Evolutionary conservation across 2,113 vertebrate species (phyloP).

Genomic region (Archocentrus centrarchus): DNA sequence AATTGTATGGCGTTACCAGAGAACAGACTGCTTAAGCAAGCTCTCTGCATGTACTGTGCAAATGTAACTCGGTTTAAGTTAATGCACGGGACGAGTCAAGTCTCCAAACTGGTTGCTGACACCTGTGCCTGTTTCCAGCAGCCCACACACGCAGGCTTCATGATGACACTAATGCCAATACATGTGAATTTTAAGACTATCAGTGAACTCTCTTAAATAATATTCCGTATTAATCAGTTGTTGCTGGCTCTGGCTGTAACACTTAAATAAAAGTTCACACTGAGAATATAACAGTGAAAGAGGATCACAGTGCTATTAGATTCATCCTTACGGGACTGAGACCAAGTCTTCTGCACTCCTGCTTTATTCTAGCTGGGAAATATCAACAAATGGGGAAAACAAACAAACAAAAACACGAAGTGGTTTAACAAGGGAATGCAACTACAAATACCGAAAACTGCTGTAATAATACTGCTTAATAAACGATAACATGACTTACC

Average conservation of each 20-base stretch:
- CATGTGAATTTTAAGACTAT: neutral
- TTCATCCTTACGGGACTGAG: neutral
- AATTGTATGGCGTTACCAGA: neutral
- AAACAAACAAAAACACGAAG: accelerated
- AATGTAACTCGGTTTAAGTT: neutral
- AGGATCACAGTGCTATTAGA: neutral
- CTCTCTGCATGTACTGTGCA: no score
- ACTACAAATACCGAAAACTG: neutral
- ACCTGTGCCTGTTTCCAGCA: neutral
- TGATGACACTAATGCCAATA: neutral
- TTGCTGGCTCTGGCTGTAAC: neutral
- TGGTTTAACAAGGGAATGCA: neutral
- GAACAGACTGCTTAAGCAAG: neutral
- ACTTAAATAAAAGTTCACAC: neutral
- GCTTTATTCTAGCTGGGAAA: neutral
- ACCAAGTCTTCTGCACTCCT: neutral
- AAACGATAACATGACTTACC: conserved; percentile 81
- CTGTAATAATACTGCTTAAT: neutral
- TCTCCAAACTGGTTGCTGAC: neutral
- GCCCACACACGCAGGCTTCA: neutral
- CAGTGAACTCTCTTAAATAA: neutral
- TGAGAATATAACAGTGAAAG: neutral
- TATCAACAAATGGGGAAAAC: neutral
- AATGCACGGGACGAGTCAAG: no score
- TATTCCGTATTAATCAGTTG: neutral